Conservation (phyloP, 1,140 invertebrate species). For the Microplitis mediator region DNA sequence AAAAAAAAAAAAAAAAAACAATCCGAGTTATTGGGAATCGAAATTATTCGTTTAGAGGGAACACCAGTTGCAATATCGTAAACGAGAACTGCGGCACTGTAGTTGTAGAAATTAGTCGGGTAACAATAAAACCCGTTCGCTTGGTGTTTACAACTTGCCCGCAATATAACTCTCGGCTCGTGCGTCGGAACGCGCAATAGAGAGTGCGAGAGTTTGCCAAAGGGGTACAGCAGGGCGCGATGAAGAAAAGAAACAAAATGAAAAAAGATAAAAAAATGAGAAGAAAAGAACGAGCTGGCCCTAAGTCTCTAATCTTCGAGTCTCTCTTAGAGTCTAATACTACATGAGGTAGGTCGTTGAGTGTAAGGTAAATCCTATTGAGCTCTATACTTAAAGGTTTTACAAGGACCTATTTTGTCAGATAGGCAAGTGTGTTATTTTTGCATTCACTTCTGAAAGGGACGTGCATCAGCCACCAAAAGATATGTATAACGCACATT, state of each 20-base stretch:
- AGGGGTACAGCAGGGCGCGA: not conserved
- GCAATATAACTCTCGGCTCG: slow-evolving; percentile 16
- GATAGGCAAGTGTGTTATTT: slow-evolving; percentile 46
- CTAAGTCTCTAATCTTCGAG: not conserved
- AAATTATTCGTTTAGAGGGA: not conserved
- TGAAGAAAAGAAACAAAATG: slow-evolving; percentile 10
- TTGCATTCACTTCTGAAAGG: slow-evolving; percentile 43
- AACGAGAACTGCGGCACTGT: not conserved
- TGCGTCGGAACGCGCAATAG: slow-evolving; percentile 8
- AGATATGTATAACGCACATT: slow-evolving; percentile 22
- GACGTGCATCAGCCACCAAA: slow-evolving; percentile 5
- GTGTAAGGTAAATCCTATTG: slow-evolving; percentile 30
- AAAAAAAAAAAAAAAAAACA: too few relatives aligned
- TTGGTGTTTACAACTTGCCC: slow-evolving; percentile 12
- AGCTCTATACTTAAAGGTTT: slow-evolving; percentile 50
- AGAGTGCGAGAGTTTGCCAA: not conserved
- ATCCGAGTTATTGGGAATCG: not conserved
- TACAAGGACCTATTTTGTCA: slow-evolving; percentile 49
- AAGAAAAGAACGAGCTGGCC: not conserved
- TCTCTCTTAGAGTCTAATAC: not conserved
- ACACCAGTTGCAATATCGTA: slow-evolving; percentile 16
- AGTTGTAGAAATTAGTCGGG: slow-evolving; percentile 8
- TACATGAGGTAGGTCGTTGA: not conserved
- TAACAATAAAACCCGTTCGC: slow-evolving; percentile 15
- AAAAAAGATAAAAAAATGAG: not conserved